Conservation (phyloP, 2,797 vertebrate genomes). For the Hephaestus fuliginosus region DNA sequence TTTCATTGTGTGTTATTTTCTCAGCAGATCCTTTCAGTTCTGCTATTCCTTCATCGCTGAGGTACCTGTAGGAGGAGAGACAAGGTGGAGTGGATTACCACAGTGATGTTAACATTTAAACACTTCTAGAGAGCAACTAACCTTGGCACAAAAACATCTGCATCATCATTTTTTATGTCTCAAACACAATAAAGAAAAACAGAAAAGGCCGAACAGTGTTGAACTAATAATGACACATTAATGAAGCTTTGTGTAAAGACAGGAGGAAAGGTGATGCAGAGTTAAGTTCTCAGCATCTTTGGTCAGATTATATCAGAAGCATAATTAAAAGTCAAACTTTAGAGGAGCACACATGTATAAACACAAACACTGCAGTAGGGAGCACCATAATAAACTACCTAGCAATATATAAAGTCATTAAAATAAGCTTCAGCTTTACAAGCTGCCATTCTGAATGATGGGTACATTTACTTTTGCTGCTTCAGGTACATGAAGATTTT, state of each 20-base stretch:
- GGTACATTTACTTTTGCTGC: too few relatives aligned
- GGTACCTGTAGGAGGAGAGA: conserved; percentile 86
- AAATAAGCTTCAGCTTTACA: too few relatives aligned
- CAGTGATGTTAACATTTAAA: background rate
- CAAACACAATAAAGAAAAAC: background rate
- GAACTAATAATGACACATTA: background rate
- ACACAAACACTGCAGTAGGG: background rate
- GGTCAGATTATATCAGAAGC: background rate
- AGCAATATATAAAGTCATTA: too few relatives aligned
- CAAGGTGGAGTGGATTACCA: background rate
- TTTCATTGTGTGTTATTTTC: conserved; percentile 88
- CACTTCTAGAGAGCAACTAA: background rate
- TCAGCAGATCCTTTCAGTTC: conserved; percentile 91
- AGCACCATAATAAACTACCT: background rate
- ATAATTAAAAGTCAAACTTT: background rate
- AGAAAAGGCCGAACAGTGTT: background rate
- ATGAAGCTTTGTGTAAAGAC: background rate
- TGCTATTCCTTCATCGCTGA: conserved; percentile 95
- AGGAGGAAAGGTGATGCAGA: too few relatives aligned
- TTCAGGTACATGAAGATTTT: too few relatives aligned
- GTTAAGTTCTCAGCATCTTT: background rate
- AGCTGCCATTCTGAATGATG: too few relatives aligned
- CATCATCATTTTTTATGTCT: background rate
- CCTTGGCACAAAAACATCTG: background rate
- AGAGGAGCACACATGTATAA: background rate